A percentile compares a stretch with the other conserved stretches of the same genome.
These are phyloP conservation scores for Stenotaenia linearis DNA, from an alignment of 2,888 invertebrate species.

Conservation along the genomic window DNA sequence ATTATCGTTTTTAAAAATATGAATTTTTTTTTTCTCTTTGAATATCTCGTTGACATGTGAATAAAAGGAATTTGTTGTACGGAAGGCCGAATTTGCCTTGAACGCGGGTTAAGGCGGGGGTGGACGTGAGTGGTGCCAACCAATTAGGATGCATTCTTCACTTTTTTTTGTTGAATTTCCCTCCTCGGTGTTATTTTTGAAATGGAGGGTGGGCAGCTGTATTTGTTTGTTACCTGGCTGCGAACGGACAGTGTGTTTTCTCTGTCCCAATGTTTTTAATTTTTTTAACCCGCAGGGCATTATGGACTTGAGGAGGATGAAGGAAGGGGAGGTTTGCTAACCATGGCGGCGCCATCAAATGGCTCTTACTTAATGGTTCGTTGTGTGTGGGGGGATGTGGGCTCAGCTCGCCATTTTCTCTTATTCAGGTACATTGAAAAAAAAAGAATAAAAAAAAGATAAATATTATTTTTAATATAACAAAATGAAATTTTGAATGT, in stretches of 20 bases:
- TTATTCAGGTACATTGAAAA: not conserved
- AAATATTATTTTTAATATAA: not conserved
- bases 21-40: constrained; percentile 17
- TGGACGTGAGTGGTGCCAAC: constrained; percentile 23
- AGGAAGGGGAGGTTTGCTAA: constrained; percentile 5
- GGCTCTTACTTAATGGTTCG: constrained; percentile 17
- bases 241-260: not conserved
- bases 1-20: not conserved
- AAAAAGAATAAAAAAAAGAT: not conserved
- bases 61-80: constrained; percentile 6
- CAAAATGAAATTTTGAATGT: constrained; percentile 7
- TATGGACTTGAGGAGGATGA: constrained; percentile 26
- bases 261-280: not conserved
- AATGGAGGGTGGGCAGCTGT: constrained; percentile 24
- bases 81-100: not conserved
- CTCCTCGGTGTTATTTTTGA: constrained; percentile 20
- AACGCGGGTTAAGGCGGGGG: constrained; percentile 26
- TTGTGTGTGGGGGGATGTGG: not conserved
- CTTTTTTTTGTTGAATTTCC: not conserved
- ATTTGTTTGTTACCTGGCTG: constrained; percentile 26
- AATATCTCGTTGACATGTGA: constrained; percentile 24
- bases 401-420: constrained; percentile 17
- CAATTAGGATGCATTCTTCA: constrained; percentile 27
- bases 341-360: constrained; percentile 24
- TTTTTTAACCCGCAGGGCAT: constrained; percentile 24